phyloP scores from a whole-genome alignment of 2,113 vertebrate genomes.

The Arothron firmamentum region DNA sequence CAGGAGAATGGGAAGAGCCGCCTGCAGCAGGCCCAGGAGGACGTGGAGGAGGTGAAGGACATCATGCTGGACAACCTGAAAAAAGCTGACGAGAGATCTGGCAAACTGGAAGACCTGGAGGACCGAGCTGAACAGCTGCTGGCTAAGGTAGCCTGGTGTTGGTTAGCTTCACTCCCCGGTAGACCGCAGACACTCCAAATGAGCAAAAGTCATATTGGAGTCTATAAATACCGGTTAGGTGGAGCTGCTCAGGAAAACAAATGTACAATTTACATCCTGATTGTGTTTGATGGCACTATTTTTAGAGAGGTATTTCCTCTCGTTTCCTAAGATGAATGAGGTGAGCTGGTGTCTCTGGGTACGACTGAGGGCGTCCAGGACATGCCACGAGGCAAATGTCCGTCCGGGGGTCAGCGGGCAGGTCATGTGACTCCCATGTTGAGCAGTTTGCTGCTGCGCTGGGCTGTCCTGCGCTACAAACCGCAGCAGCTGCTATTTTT shows the following conservation, averaged over 20 bases:
- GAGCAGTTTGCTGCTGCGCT: neutral
- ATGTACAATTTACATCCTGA: slow-evolving; percentile 78
- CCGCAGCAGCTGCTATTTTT: slow-evolving; percentile 16
- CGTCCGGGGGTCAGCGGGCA: slow-evolving; percentile 42
- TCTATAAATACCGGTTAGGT: slow-evolving; percentile 71
- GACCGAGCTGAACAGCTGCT: slow-evolving; percentile 63
- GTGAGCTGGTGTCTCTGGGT: slow-evolving; percentile 54
- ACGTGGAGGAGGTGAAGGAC: slow-evolving; percentile 70
- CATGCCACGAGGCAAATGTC: slow-evolving; percentile 55
- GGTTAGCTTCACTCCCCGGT: neutral
- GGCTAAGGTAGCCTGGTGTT: slow-evolving; percentile 48
- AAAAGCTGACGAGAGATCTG: slow-evolving; percentile 66
- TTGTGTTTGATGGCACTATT: slow-evolving; percentile 71
- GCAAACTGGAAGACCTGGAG: slow-evolving; percentile 72
- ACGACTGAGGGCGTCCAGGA: slow-evolving; percentile 56
- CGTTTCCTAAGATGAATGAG: slow-evolving; percentile 69
- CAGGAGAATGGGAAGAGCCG: slow-evolving; percentile 71
- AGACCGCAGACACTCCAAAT: slow-evolving; percentile 8
- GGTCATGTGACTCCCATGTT: slow-evolving; percentile 63
- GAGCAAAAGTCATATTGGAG: slow-evolving; percentile 60
- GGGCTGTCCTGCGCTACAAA: neutral
- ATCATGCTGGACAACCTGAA: slow-evolving; percentile 77
- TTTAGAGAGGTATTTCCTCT: slow-evolving; percentile 78
- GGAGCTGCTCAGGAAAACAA: slow-evolving; percentile 68
- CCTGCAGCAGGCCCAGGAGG: slow-evolving; percentile 66